A percentile compares a stretch with the other conserved stretches of the same genome.
Evolutionary conservation across 2,113 vertebrate species (phyloP).

Genomic region (Riparia riparia): DNA sequence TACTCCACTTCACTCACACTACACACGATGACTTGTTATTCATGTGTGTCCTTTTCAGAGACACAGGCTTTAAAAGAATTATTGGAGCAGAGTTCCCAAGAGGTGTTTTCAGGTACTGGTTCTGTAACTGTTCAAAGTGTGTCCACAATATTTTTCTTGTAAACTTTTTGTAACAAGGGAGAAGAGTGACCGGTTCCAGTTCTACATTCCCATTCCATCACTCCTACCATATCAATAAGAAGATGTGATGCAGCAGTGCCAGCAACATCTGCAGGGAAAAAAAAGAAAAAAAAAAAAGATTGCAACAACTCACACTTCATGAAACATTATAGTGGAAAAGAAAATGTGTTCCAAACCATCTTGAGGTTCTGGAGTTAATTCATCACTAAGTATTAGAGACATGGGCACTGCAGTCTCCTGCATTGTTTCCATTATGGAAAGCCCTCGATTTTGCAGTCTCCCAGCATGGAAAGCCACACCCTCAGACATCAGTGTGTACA

Average conservation of each 20-base stretch:
- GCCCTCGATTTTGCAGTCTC: background rate
- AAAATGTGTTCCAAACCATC: constrained; percentile 54
- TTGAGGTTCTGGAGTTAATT: constrained; percentile 52
- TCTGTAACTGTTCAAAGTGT: background rate
- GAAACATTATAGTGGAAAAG: constrained; percentile 67
- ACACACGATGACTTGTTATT: background rate
- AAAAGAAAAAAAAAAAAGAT: background rate
- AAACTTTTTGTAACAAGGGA: background rate
- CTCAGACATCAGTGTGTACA: background rate
- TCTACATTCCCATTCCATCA: background rate
- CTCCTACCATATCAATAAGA: constrained; percentile 10
- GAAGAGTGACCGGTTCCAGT: background rate
- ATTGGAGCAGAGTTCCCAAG: background rate
- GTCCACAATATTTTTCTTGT: background rate
- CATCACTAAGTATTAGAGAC: background rate
- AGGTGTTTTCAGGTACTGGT: background rate
- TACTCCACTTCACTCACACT: background rate
- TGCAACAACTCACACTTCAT: constrained; percentile 54
- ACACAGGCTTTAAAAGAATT: background rate
- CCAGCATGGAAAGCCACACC: background rate
- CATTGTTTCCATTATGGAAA: constrained; percentile 28
- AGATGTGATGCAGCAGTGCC: background rate
- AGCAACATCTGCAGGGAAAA: constrained; percentile 33
- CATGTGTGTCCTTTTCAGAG: background rate
- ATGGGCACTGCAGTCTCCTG: background rate